Base-by-base conservation (phyloP, 2,888 invertebrate genomes). In the Sphecodes monilicornis region DNA sequence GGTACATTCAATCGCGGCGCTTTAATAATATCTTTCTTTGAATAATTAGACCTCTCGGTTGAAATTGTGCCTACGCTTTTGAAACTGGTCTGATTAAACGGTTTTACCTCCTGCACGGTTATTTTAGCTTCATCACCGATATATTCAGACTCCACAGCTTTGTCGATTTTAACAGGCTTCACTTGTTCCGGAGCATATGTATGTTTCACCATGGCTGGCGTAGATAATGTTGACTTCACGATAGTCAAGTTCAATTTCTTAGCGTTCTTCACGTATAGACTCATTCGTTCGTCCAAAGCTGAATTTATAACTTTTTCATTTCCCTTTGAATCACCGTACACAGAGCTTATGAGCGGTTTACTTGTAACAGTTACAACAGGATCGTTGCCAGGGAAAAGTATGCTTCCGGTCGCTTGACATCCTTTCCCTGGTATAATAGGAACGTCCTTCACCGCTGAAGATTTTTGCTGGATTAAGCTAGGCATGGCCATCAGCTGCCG, bases 401-500 rank as follows among this genome's bases (percentile, higher is more conserved):
- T 88, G 41, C 76, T 90, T 43, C 78, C 82, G 1, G 86, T 43
- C 50, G 89, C 18, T 57, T 80, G 41, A 68, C 86, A 88, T 10
- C 80, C 74, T 39, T 88, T 89, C 6, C 82, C 78, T 39, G 83
- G 86, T 76, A 60, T 74, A 1, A 70, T 85, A 1, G 87, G 73
- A 26, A 81, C 80, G 50, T 89, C 86, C 36, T 85, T 86, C 3
- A 76, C 8, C 1, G 43, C 84, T 0, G 78, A 70, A 10, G 84
- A 60, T 64, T 90, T 91, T 29, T 86, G 85, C 8, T 84, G 73
- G 69, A 78, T 84, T 0, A 93, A 39, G 78, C 92, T 92, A 10
- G 94, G 91, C 93, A 93, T 93, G 0, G 92, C 91, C 90, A 93
- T 92, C 1, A 93, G 82, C 78, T 93, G 90, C 16, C 93, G 84